Evolutionary conservation across 2,113 vertebrate species (phyloP).

Genomic region (Noctilio leporinus): DNA sequence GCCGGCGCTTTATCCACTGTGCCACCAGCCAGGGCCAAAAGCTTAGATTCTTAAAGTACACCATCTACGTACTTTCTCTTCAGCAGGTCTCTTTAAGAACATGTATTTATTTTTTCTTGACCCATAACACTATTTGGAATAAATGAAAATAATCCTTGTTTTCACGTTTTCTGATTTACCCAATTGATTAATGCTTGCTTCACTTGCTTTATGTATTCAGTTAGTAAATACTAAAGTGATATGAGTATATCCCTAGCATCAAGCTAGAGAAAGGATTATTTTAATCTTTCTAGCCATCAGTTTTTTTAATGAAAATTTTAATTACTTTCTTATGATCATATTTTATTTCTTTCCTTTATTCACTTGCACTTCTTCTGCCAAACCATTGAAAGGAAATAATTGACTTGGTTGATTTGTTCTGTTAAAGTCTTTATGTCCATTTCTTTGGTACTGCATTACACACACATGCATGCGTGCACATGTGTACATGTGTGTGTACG

Average conservation of each 20-base stretch:
- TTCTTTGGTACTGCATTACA: background rate
- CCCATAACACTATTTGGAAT: background rate
- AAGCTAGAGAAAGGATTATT: background rate
- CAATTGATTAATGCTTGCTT: background rate
- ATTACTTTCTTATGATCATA: background rate
- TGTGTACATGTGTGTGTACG: no score
- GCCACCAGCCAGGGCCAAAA: no score
- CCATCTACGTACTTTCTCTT: background rate
- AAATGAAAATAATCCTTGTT: slow-evolving; percentile 15
- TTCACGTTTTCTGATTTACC: background rate
- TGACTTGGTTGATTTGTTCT: background rate
- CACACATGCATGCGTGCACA: no score
- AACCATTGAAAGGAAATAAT: background rate
- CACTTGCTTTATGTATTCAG: background rate
- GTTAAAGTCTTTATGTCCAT: background rate
- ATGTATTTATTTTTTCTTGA: background rate
- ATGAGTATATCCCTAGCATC: background rate
- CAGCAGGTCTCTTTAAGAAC: background rate
- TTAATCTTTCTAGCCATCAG: background rate
- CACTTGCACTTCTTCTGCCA: background rate
- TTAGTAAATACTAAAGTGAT: background rate
- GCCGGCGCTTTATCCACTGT: no score
- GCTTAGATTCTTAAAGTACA: background rate
- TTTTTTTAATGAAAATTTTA: background rate
- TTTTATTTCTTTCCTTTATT: background rate